Evolutionary conservation across 2,797 vertebrate species (phyloP), one percentile per base, ranked within the genome.

Genomic region (Gadopsis bispinosus): DNA sequence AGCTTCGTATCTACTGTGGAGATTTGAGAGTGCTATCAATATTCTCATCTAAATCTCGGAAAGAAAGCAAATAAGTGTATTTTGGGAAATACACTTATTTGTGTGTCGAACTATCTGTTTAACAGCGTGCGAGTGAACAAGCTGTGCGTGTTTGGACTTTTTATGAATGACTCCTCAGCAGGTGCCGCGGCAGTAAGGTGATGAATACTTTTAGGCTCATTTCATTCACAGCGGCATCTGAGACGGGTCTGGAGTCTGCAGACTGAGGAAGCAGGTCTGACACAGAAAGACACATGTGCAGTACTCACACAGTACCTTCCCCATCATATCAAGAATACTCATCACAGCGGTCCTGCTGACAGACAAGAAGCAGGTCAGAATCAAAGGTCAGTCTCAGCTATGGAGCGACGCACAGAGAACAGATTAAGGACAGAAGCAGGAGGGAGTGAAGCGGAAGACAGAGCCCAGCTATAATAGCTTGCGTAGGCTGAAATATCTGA

Each of bases 401-500:
- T 19, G 63, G 81, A 81, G 67, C 47, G 29, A 76, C 50, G 73
- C 78, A 59, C 75, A 41, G 39, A 77, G 68, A 51, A 65, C 39
- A 75, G 58, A 73, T 78, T 80, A 58, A 81, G 79, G 79, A 84
- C 79, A 85, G 79, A 85, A 75, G 79, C 22, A 12, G 64, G 60
- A 76, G 73, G 82, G 77, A 77, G 78, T 9, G 45, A 75, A 79
- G 83, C 67, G 88, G 90, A 92, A 92, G 91, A 85, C 77, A 71
- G 81, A 85, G 82, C 90, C 71, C 83, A 77, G 73, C 90, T 92
- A 91, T 94, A 94, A 95, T 93, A 93, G 91, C 91, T 86, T 76
- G 94, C 85, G 90, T 94, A 92, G 93, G 94, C 92, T 91, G 92
- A 94, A 87, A 90, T 86, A 91, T 95, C 81, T 93, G 93, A 93